Evolutionary conservation across 2,113 vertebrate species (phyloP).

Genomic region (Benthochromis sp.): DNA sequence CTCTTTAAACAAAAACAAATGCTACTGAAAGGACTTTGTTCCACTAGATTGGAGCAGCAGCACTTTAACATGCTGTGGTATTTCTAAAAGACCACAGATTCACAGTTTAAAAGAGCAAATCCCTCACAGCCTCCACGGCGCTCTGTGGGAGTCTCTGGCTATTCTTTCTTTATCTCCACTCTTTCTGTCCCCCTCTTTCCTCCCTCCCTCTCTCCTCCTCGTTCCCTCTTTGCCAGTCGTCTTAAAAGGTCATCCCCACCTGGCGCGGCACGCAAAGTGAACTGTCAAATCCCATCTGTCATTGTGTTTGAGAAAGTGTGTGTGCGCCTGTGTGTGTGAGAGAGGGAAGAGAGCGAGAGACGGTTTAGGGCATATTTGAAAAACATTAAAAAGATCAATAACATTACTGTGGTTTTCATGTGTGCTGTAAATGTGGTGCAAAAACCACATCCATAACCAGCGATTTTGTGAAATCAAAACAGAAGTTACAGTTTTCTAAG

Average conservation of each 20-base stretch:
- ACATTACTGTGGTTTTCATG: background rate
- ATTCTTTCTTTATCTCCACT: background rate
- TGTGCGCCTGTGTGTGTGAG: background rate
- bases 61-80: conserved; percentile 23
- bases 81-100: conserved; percentile 33
- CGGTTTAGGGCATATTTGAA: background rate
- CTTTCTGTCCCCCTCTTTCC: background rate
- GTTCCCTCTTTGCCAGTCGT: conserved; percentile 32
- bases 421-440: background rate
- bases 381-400: background rate
- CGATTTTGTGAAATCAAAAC: background rate
- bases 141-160: conserved; percentile 17
- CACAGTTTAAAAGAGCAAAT: conserved; percentile 47
- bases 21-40: background rate
- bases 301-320: background rate
- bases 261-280: conserved; percentile 39
- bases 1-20: background rate
- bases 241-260: conserved; percentile 66
- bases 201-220: background rate
- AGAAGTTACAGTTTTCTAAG: background rate
- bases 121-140: background rate
- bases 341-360: background rate
- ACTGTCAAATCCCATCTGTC: conserved; percentile 48
- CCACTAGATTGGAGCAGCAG: background rate
- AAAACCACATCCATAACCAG: rapidly evolving